phyloP scores from a whole-genome alignment of 2,113 vertebrate species.

The Myrmophylax atrothorax region DNA sequence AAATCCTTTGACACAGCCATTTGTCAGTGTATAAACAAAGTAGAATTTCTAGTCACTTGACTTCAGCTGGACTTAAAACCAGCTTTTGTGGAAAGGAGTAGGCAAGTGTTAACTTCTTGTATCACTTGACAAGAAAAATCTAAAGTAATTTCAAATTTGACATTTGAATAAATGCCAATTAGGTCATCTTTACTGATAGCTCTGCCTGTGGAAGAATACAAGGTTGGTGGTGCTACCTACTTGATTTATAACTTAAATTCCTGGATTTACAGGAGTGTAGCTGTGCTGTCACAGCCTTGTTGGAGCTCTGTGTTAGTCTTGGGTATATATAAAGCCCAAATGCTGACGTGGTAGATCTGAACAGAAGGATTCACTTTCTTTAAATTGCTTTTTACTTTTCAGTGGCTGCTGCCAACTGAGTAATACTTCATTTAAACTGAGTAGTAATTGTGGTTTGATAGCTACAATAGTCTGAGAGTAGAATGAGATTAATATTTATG shows the following conservation, averaged over 20 bases:
- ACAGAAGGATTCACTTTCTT: not conserved
- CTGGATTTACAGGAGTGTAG: not conserved
- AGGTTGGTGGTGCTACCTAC: not conserved
- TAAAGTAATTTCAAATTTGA: not conserved
- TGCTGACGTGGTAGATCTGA: not conserved
- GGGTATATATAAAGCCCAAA: not conserved
- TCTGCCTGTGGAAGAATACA: not conserved
- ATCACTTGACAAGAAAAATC: not conserved
- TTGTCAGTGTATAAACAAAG: constrained; percentile 62
- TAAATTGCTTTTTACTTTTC: not conserved
- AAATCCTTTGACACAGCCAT: constrained; percentile 40
- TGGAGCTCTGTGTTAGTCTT: not conserved
- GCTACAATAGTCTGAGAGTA: not conserved
- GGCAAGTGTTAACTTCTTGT: not conserved
- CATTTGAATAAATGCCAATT: not conserved
- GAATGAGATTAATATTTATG: not conserved
- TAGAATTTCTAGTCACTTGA: constrained; percentile 7
- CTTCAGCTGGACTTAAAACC: not conserved
- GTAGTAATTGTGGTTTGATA: not conserved
- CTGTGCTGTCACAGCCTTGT: not conserved
- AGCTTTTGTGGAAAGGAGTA: not conserved
- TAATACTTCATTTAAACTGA: not conserved
- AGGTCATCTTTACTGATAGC: not conserved
- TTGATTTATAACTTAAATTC: not conserved
- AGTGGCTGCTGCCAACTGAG: not conserved